Evolutionary conservation across 2,113 vertebrate species (phyloP), one percentile per base, ranked within the genome.

Genomic region (Corynorhinus townsendii): DNA sequence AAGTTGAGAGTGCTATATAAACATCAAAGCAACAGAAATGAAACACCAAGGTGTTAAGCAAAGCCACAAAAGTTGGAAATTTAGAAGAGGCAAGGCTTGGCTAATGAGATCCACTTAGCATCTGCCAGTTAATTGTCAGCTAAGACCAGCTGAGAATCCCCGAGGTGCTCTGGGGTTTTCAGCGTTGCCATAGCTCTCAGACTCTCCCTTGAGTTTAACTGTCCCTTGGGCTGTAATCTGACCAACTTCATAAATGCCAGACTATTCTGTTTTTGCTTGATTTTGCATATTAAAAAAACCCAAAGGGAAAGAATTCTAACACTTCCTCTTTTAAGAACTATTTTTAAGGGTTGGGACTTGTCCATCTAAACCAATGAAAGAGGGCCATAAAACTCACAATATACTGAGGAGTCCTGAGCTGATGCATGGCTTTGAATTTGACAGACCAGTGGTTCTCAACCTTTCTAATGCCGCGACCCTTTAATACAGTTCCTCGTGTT

Each of bases 1-100:
- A 95, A 80, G 62, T n/a, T 66, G 69, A 86, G 35, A 89, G 92
- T 92, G 97, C 94, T 95, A 94, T 52, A n/a, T 95, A 96, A 97
- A 97, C 93, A 97, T 79, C 69, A 89, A 88, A 89, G 79, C 96
- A 86, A 73, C 89, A 92, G 91, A 66, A 92, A 91, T 89, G 89
- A 86, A 96, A 83, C 76, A 76, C 49, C 47, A 89, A 89, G 88
- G 95, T 97, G 96, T 43, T 93, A 88, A 45, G 83, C 72, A 79
- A 84, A 90, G 75, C 82, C 82, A 93, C 69, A 56, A 59, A 86
- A 90, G 47, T 40, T 52, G 73, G 92, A 45, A 89, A 80, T 75
- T 71, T 33, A 93, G 95, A 96, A 66, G 91, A 76, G 64, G 69
- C 83, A 59, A 49, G 1, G 35, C 26, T 56, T 47, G 33, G 71